These are phyloP conservation scores for Dioctria rufipes DNA, from an alignment of 2,888 invertebrate species.

Conservation along the genomic window DNA sequence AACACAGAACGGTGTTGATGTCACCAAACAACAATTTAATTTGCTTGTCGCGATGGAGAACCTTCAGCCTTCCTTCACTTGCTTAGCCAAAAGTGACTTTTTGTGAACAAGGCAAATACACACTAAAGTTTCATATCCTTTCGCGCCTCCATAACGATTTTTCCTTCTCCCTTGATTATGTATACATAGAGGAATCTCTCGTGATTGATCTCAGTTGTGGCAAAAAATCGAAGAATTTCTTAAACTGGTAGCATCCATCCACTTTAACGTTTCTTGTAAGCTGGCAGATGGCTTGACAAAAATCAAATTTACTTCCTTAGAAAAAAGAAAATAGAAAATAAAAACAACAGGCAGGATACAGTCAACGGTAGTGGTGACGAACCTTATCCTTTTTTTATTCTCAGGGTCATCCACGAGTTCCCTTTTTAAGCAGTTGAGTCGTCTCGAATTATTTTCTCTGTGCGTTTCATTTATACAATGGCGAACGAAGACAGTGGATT, in stretches of 20 bases:
- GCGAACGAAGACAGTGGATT: neutral
- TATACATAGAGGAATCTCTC: neutral
- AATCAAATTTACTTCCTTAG: conserved; percentile 26
- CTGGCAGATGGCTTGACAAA: conserved; percentile 39
- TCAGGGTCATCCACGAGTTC: conserved; percentile 2
- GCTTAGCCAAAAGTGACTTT: no score
- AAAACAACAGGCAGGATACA: neutral
- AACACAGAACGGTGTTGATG: conserved; percentile 47
- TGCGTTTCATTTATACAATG: neutral
- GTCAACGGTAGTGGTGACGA: conserved; percentile 1
- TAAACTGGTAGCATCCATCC: neutral
- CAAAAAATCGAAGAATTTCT: neutral
- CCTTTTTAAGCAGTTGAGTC: neutral
- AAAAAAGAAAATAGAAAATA: neutral
- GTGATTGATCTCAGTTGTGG: conserved; percentile 10
- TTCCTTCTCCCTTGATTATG: conserved; percentile 11
- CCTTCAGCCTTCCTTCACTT: neutral
- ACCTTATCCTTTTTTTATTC: neutral
- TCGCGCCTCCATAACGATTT: no score
- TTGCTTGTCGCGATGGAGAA: neutral
- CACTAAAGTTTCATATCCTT: neutral
- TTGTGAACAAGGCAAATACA: no score
- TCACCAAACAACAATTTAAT: conserved; percentile 51
- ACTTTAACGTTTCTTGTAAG: neutral
- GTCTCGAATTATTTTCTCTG: conserved; percentile 14